Conservation (phyloP, 2,888 invertebrate species). For the Pyrrhosoma nymphula region DNA sequence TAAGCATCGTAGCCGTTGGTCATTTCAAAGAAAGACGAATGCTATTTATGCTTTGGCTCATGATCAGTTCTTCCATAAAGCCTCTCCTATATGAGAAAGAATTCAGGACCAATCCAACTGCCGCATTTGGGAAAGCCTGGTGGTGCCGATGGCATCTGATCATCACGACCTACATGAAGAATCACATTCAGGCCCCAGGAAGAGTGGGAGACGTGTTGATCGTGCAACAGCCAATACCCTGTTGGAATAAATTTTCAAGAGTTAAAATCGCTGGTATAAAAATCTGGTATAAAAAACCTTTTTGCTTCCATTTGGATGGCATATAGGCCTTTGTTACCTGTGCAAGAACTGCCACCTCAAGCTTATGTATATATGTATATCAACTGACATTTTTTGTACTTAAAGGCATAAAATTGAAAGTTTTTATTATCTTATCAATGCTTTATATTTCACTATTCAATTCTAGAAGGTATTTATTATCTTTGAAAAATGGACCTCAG, state of each 20-base stretch:
- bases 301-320: neutral
- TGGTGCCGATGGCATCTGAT: slow-evolving; percentile 85
- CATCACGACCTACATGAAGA: slow-evolving; percentile 85
- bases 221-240: slow-evolving; percentile 91
- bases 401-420: too few relatives aligned
- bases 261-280: neutral
- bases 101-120: slow-evolving; percentile 87
- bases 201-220: slow-evolving; percentile 87
- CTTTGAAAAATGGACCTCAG: too few relatives aligned
- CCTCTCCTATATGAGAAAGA: slow-evolving; percentile 82
- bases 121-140: slow-evolving; percentile 89
- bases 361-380: too few relatives aligned
- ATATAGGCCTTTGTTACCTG: too few relatives aligned
- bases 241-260: slow-evolving; percentile 48
- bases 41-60: neutral
- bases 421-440: too few relatives aligned
- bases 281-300: neutral
- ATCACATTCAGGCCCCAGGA: slow-evolving; percentile 88
- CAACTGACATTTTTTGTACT: too few relatives aligned
- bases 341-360: too few relatives aligned
- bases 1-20: neutral
- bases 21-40: neutral
- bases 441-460: too few relatives aligned
- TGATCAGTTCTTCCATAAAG: neutral
- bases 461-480: too few relatives aligned